Base-by-base conservation (phyloP, 1,140 invertebrate genomes). In the Ericerus pela region DNA sequence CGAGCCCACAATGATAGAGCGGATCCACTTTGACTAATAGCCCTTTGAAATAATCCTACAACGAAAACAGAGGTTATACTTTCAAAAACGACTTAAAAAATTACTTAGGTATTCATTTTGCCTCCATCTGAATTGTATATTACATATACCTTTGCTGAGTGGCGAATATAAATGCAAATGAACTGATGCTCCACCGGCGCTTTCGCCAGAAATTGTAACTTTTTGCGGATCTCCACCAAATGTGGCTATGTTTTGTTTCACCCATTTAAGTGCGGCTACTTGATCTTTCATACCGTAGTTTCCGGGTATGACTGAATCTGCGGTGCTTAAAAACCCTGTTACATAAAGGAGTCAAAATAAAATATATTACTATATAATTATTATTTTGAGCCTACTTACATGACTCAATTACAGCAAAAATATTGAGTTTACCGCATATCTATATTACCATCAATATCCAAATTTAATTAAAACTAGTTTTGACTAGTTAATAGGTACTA, bases 11-110 rank as follows among this genome's bases (percentile, higher is more conserved):
- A 14, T 58, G 68, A 69, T 4, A 74, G 57, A n/a, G 75, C 72
- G 18, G 70, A 72, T 5, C 76, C 76, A 64, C 72, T 71, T 68
- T 70, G 66, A 37, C 68, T 54, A 26, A 73, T 70, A 1, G 64
- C 69, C 30, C 63, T 53, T 38, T 65, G 67, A 56, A 73, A 73
- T 14, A 71, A 57, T 29, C 57, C 41, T 47, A 33, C n/a, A n/a
- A n/a, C n/a, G 18, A 22, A 47, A 24, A 14, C 22, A 47, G 11
- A 3, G 30, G n/a, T 33, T n/a, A n/a, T n/a, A n/a, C n/a, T n/a
- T n/a, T n/a, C n/a, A n/a, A n/a, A n/a, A n/a, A n/a, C n/a, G n/a
- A n/a, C n/a, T n/a, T n/a, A n/a, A n/a, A n/a, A n/a, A n/a, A n/a
- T n/a, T n/a, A n/a, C n/a, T n/a, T n/a, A n/a, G n/a, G n/a, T n/a